Percentiles rank a stretch among this genome's conserved stretches.
Conservation (phyloP, 53 echinoderm and acorn worm species). For the Hippasteria phrygiana region DNA sequence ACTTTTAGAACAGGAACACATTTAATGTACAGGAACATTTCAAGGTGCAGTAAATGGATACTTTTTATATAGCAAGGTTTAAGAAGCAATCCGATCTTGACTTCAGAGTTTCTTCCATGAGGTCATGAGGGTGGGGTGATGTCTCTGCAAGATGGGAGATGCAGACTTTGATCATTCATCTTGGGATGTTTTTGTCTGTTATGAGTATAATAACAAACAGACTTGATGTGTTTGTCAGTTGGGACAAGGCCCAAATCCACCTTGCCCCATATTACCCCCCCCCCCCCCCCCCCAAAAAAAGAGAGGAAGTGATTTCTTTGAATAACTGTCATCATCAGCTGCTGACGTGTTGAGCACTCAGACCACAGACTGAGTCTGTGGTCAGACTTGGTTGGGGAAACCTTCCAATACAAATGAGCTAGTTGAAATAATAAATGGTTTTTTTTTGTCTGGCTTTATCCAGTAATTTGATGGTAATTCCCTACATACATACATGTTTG, state of each 20-base stretch:
- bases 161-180: background rate
- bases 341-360: conserved; percentile 4
- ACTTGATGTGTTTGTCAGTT: background rate
- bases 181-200: background rate
- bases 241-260: background rate
- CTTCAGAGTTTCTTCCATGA: too few relatives aligned
- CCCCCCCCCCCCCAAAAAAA: background rate
- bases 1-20: too few relatives aligned
- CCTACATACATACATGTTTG: background rate
- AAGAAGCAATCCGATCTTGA: too few relatives aligned
- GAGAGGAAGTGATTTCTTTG: background rate
- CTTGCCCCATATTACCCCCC: background rate
- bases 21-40: too few relatives aligned
- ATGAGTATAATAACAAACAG: background rate
- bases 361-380: background rate
- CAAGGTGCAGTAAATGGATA: too few relatives aligned
- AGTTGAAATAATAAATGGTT: background rate
- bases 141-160: background rate
- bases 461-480: background rate
- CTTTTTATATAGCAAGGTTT: too few relatives aligned
- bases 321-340: background rate
- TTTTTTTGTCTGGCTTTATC: background rate
- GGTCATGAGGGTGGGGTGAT: background rate
- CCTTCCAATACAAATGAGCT: background rate
- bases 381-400: background rate